A percentile compares a stretch with the other conserved stretches of the same genome.
phyloP scores from a whole-genome alignment of 2,888 invertebrate species.

The Tetragonisca angustula region DNA sequence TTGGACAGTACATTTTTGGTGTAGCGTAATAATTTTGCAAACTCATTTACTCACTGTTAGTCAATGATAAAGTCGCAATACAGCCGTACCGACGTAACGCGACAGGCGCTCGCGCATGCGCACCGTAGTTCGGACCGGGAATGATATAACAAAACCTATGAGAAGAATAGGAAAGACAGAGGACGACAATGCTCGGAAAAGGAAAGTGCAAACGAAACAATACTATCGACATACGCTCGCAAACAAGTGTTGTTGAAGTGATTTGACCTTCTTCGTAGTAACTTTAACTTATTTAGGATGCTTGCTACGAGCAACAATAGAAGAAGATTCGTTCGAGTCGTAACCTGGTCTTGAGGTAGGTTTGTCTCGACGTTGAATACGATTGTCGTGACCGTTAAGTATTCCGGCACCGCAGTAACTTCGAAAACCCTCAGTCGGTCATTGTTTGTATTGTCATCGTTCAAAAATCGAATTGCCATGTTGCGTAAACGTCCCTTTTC shows the following conservation, averaged over 20 bases:
- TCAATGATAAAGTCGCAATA: background rate
- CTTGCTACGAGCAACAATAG: background rate
- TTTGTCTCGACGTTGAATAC: background rate
- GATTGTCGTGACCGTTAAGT: background rate
- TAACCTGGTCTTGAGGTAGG: conserved; percentile 41
- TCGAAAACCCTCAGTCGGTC: background rate
- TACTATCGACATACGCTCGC: conserved; percentile 3
- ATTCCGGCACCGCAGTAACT: too few relatives aligned
- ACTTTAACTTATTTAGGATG: conserved; percentile 12
- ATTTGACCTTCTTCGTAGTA: conserved; percentile 15
- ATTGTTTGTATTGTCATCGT: background rate
- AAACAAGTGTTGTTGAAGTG: conserved; percentile 18
- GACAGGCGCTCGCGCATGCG: conserved; percentile 16
- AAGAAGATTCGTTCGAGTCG: background rate
- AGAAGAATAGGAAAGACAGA: conserved; percentile 13
- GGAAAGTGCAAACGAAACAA: conserved; percentile 35
- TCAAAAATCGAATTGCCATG: background rate
- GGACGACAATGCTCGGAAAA: conserved; percentile 28
- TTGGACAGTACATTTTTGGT: too few relatives aligned
- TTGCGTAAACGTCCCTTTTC: background rate
- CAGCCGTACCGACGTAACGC: background rate
- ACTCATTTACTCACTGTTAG: too few relatives aligned
- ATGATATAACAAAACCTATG: conserved; percentile 5
- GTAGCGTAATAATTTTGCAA: too few relatives aligned
- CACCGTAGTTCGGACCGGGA: background rate